These are phyloP conservation scores for Sphaeramia orbicularis DNA, from an alignment of 2,797 vertebrate species.

Conservation along the genomic window DNA sequence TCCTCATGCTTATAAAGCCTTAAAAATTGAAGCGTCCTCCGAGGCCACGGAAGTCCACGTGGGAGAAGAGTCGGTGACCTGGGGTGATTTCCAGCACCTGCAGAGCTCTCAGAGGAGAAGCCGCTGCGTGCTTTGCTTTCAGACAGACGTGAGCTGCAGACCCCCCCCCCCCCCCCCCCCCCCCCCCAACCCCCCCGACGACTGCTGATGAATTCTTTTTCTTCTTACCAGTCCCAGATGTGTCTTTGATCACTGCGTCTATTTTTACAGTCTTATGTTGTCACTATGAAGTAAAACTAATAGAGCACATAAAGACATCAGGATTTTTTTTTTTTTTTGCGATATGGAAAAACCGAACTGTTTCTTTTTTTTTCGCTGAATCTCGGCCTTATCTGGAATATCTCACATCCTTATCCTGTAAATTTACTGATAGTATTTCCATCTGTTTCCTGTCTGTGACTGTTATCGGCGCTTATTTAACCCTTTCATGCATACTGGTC, in stretches of 20 bases:
- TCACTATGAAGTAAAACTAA: slow-evolving; percentile 72
- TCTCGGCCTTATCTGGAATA: slow-evolving; percentile 43
- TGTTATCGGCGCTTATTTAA: slow-evolving; percentile 50
- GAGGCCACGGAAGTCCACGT: slow-evolving; percentile 58
- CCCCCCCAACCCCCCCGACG: slow-evolving; percentile 5
- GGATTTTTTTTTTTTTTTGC: slow-evolving; percentile 52
- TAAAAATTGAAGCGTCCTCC: slow-evolving; percentile 74
- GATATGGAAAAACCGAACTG: slow-evolving; percentile 50
- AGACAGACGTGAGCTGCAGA: slow-evolving; percentile 56
- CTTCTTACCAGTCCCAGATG: slow-evolving; percentile 75
- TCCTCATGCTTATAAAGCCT: slow-evolving; percentile 63
- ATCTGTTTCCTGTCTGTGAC: slow-evolving; percentile 58
- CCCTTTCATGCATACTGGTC: too few relatives aligned
- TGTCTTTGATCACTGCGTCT: slow-evolving; percentile 82
- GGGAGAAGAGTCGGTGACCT: slow-evolving; percentile 69
- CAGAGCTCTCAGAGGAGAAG: slow-evolving; percentile 62
- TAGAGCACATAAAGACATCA: slow-evolving; percentile 53
- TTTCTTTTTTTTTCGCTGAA: slow-evolving; percentile 12
- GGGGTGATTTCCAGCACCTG: slow-evolving; percentile 78
- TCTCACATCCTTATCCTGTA: slow-evolving; percentile 56
- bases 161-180: too few relatives aligned
- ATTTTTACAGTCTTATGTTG: slow-evolving; percentile 82
- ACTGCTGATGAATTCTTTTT: slow-evolving; percentile 76
- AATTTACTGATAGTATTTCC: slow-evolving; percentile 65
- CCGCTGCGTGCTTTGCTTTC: slow-evolving; percentile 60